These are phyloP conservation scores for Melanotaenia pygmaea DNA, from an alignment of 2,797 vertebrate species.

Conservation along the genomic window DNA sequence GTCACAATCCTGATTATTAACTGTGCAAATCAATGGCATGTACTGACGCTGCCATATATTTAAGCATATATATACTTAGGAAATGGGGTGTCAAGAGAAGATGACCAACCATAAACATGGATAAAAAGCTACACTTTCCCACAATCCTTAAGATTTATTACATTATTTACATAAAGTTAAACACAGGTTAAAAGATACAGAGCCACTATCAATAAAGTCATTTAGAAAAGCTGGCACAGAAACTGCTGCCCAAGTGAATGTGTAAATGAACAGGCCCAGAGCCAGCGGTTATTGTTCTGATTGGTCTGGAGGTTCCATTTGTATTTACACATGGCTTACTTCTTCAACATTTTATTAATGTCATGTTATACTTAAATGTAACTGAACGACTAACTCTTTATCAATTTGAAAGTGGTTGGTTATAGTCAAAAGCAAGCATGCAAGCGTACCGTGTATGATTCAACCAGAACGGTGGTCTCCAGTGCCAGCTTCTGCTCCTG, in stretches of 20 bases:
- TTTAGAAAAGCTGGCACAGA: too few relatives aligned
- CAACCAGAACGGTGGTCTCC: slow-evolving; percentile 87
- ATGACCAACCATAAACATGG: background rate
- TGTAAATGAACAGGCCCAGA: too few relatives aligned
- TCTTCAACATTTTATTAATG: background rate
- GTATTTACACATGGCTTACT: too few relatives aligned
- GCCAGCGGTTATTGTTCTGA: background rate
- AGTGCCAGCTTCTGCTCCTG: slow-evolving; percentile 87
- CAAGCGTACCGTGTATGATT: slow-evolving; percentile 82
- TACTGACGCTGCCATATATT: background rate
- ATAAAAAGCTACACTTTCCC: background rate
- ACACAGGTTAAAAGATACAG: too few relatives aligned
- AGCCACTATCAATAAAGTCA: too few relatives aligned
- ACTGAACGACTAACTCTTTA: background rate
- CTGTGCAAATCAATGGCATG: background rate
- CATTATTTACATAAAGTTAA: too few relatives aligned
- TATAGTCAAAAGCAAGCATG: background rate
- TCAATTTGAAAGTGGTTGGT: background rate
- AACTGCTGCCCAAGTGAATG: too few relatives aligned
- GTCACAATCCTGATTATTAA: background rate
- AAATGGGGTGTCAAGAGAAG: too few relatives aligned
- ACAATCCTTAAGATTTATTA: background rate
- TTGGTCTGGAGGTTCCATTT: background rate
- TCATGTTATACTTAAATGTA: background rate
- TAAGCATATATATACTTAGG: too few relatives aligned